Conservation (phyloP, 2,888 invertebrate species). For the Phyto melanocephala region DNA sequence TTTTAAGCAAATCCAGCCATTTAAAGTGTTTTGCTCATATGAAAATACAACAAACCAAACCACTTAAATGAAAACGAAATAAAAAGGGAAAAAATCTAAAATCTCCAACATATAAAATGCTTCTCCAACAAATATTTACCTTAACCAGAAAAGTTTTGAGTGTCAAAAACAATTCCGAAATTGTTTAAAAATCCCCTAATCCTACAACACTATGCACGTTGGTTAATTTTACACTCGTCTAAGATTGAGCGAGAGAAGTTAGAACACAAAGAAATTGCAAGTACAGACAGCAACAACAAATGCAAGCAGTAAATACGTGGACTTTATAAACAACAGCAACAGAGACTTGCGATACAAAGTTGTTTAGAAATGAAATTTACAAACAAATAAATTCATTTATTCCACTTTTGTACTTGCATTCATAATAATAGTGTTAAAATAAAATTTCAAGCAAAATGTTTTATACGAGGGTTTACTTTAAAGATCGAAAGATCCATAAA, state of each 20-base stretch:
- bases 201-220: too few relatives aligned
- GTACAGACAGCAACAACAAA: not conserved
- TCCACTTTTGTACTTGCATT: not conserved
- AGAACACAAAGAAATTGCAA: not conserved
- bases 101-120: too few relatives aligned
- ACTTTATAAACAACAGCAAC: not conserved
- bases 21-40: too few relatives aligned
- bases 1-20: too few relatives aligned
- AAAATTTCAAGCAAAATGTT: not conserved
- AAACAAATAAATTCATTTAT: constrained; percentile 28
- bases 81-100: too few relatives aligned
- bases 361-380: constrained; percentile 11
- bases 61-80: too few relatives aligned
- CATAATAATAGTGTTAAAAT: not conserved
- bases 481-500: too few relatives aligned
- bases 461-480: not conserved
- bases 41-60: too few relatives aligned
- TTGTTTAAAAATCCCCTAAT: too few relatives aligned
- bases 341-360: constrained; percentile 8
- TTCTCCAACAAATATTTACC: too few relatives aligned
- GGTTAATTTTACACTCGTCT: not conserved
- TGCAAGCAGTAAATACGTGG: not conserved
- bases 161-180: too few relatives aligned
- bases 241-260: not conserved
- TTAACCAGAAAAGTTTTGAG: too few relatives aligned